A percentile compares a stretch with the other conserved stretches of the same genome.
Conservation (phyloP, 2,797 vertebrate genomes). For the Phrynocephalus vlangalii region DNA sequence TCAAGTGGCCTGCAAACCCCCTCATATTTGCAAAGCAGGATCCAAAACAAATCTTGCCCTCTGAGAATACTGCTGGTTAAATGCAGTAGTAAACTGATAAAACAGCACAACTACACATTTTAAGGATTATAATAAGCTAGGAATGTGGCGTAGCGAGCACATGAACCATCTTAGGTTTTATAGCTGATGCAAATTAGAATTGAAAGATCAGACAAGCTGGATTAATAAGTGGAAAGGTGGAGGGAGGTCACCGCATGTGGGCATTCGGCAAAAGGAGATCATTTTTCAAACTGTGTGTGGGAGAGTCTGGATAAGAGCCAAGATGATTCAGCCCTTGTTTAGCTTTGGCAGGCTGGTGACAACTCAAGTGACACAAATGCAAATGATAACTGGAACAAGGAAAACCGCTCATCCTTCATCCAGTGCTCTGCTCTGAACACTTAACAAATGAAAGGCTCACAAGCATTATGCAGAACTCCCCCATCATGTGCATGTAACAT, state of each 20-base stretch:
- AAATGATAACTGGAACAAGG: conserved; percentile 48
- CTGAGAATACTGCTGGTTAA: not conserved
- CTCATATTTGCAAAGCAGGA: not conserved
- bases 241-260: conserved; percentile 41
- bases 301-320: conserved; percentile 54
- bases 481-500: conserved; percentile 2
- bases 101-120: not conserved
- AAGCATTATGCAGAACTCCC: conserved; percentile 27
- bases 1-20: too few relatives aligned
- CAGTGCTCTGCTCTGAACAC: not conserved
- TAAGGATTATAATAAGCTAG: conserved; percentile 29
- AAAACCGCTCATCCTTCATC: conserved; percentile 42
- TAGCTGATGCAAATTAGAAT: not conserved
- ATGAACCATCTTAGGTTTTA: conserved; percentile 4
- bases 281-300: conserved; percentile 53
- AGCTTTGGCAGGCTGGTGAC: conserved; percentile 51
- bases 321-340: conserved; percentile 64
- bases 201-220: conserved; percentile 36
- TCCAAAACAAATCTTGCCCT: not conserved
- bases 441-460: conserved; percentile 20
- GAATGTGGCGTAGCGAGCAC: not conserved
- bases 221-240: conserved; percentile 37
- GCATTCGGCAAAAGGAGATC: conserved; percentile 39
- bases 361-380: conserved; percentile 61
- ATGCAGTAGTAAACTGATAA: not conserved